Base-by-base conservation (phyloP, 2,888 invertebrate genomes). In the Leptopilina drosophilae region DNA sequence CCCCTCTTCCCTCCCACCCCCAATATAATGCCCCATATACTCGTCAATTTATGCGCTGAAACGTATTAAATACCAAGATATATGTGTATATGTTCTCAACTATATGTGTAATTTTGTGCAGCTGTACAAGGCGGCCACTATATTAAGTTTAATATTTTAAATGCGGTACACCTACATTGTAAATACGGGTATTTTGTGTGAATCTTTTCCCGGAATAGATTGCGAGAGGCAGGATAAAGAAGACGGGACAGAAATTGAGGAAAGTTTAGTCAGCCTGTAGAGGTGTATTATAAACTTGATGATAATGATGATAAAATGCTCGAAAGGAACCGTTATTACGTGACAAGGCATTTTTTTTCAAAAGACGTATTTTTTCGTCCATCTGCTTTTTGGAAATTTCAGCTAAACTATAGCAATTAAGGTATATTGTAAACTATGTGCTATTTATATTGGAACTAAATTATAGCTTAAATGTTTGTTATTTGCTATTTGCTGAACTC, bases 31-130 rank as follows among this genome's bases (percentile, higher is more conserved):
- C 89, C 90, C 90, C 90, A 89, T 91, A 91, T 91, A 91, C 87
- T 91, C 86, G 83, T 82, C 89, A 90, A 90, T 91, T 91, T 91
- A 91, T 91, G 90, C 89, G 85, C 87, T 88, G 84, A 90, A 90
- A 89, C 89, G 87, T 90, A 90, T 91, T 91, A 90, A 91, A 91
- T 87, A 88, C 88, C 86, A 84, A 81, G 80, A 85, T 86, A 84
- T 84, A 83, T 80, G 82, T 78, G 77, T 75, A 77, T 85, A 82
- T 80, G 80, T 84, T 64, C 79, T 77, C 79, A 77, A 78, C 64
- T 76, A 66, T 78, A 78, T 82, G 79, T 82, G 82, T 78, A 82
- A 83, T 83, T 73, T 78, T 75, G 62, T 77, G 56, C 78, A 69
- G 83, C 82, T 76, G 67, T 67, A 77, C 79, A 77, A 79, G 73